phyloP scores from a whole-genome alignment of 2,888 invertebrate species.

The Sphaerophoria rueppellii region DNA sequence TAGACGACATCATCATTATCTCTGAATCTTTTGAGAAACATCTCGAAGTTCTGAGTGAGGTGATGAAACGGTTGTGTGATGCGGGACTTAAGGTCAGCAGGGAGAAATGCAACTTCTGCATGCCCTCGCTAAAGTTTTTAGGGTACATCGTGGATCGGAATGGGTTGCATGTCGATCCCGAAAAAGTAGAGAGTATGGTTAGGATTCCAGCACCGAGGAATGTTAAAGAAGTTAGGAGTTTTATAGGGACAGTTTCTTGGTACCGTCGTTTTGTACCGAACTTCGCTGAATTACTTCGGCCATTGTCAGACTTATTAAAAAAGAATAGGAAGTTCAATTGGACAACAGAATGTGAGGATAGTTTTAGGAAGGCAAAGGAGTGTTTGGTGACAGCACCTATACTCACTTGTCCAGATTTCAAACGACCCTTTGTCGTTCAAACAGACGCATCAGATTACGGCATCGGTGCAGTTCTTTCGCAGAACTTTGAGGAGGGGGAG shows the following conservation, averaged over 20 bases:
- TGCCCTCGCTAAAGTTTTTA: not conserved
- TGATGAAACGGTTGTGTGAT: not conserved
- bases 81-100: not conserved
- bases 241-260: too few relatives aligned
- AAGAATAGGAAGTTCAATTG: too few relatives aligned
- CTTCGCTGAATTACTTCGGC: too few relatives aligned
- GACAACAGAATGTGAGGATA: too few relatives aligned
- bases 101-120: not conserved
- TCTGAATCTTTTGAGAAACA: slow-evolving; percentile 11
- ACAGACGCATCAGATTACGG: slow-evolving; percentile 59
- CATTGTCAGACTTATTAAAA: too few relatives aligned
- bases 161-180: not conserved
- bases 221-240: too few relatives aligned
- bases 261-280: too few relatives aligned
- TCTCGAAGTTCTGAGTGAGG: not conserved
- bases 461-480: slow-evolving; percentile 37
- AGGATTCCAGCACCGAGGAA: too few relatives aligned
- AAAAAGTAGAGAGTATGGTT: too few relatives aligned
- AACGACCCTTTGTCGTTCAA: slow-evolving; percentile 30
- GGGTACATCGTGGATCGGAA: slow-evolving; percentile 5
- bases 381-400: slow-evolving; percentile 28
- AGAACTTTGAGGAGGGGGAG: slow-evolving; percentile 41
- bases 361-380: slow-evolving; percentile 37
- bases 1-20: slow-evolving; percentile 31
- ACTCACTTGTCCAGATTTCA: slow-evolving; percentile 40